These are phyloP conservation scores for Hypomecis atomaria DNA, from an alignment of 2,888 invertebrate species.

Conservation along the genomic window DNA sequence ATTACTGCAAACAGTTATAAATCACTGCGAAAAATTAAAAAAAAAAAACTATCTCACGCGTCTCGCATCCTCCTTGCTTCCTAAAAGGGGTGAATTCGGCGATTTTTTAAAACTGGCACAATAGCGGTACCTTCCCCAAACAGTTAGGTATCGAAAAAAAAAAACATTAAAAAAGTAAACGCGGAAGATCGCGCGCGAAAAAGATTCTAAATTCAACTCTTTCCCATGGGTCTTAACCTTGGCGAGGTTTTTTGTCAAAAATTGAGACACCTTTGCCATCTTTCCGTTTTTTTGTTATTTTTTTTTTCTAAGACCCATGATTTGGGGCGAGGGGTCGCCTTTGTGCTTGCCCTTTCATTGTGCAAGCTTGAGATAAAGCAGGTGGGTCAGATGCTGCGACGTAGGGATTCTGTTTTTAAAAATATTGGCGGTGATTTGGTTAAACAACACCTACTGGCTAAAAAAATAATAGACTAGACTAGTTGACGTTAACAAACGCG, in stretches of 20 bases:
- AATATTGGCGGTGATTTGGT: neutral
- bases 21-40: slow-evolving; percentile 68
- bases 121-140: slow-evolving; percentile 69
- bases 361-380: slow-evolving; percentile 67
- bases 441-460: neutral
- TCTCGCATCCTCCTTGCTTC: slow-evolving; percentile 73
- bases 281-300: slow-evolving; percentile 74
- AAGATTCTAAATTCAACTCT: slow-evolving; percentile 71
- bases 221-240: slow-evolving; percentile 85
- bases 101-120: slow-evolving; percentile 59
- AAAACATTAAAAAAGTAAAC: slow-evolving; percentile 64
- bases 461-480: neutral
- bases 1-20: slow-evolving; percentile 84
- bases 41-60: slow-evolving; percentile 80
- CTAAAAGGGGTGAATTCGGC: slow-evolving; percentile 77
- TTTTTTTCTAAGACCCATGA: slow-evolving; percentile 58
- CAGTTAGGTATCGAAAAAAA: slow-evolving; percentile 69
- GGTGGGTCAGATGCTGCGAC: slow-evolving; percentile 73
- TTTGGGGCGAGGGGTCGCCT: slow-evolving; percentile 72
- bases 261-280: slow-evolving; percentile 84
- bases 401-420: slow-evolving; percentile 6
- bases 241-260: slow-evolving; percentile 74
- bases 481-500: neutral
- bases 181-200: slow-evolving; percentile 73
- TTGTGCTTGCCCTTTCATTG: slow-evolving; percentile 63